Evolutionary conservation across 2,113 vertebrate species (phyloP).

Genomic region (Rhipidura dahli): DNA sequence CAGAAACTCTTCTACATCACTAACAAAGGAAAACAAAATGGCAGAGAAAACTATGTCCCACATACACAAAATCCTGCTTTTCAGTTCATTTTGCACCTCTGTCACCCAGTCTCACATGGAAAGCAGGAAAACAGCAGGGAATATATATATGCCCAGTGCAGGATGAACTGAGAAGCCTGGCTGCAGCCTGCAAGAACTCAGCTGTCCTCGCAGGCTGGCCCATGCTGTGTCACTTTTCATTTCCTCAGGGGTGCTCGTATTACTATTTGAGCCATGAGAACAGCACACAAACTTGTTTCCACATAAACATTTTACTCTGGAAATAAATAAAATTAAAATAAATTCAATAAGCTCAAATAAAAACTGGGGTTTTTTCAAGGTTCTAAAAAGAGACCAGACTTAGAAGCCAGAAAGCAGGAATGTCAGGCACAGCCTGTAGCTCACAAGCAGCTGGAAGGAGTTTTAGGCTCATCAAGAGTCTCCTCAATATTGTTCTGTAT

Average conservation of each 20-base stretch:
- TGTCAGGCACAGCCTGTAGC: accelerated
- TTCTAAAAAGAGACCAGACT: background rate
- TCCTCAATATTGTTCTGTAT: background rate
- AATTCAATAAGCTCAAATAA: background rate
- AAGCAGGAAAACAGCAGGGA: background rate
- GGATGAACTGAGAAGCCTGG: background rate
- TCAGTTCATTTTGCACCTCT: background rate
- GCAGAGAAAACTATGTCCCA: background rate
- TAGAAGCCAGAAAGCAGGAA: background rate
- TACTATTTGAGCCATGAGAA: background rate
- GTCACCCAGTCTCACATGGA: accelerated
- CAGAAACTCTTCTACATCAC: background rate
- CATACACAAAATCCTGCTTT: background rate
- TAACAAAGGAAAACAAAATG: background rate
- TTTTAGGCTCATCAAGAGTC: background rate
- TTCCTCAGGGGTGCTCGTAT: background rate
- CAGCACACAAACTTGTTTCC: background rate
- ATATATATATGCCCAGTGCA: background rate
- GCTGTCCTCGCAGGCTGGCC: background rate
- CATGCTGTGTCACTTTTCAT: background rate
- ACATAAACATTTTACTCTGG: background rate
- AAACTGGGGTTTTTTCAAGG: background rate
- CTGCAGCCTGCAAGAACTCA: background rate
- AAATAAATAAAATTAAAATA: background rate
- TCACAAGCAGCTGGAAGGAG: background rate